Conservation (phyloP, 2,113 vertebrate species). For the Bostrychus sinensis region DNA sequence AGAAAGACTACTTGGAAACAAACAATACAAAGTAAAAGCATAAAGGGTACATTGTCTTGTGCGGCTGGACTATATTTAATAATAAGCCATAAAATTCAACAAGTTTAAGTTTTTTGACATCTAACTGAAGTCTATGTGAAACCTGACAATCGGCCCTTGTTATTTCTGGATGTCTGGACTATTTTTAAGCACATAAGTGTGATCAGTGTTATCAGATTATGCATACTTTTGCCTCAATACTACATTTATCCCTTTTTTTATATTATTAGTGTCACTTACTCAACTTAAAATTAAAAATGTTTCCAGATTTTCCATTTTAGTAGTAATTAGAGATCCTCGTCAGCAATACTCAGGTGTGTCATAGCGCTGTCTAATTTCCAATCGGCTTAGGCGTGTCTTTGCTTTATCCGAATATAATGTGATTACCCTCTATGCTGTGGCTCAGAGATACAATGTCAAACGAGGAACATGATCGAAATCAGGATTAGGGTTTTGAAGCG, state of each 20-base stretch:
- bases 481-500: slow-evolving; percentile 30
- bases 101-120: no score
- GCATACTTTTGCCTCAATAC: not conserved
- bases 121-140: slow-evolving; percentile 13
- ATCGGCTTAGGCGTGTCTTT: slow-evolving; percentile 22
- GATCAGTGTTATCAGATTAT: slow-evolving; percentile 18
- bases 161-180: slow-evolving; percentile 38
- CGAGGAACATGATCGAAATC: slow-evolving; percentile 23
- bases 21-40: no score
- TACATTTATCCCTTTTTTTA: slow-evolving; percentile 1
- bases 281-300: slow-evolving; percentile 9
- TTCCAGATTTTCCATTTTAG: slow-evolving; percentile 18
- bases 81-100: no score
- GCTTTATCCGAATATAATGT: slow-evolving; percentile 25
- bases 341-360: slow-evolving; percentile 13
- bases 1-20: no score
- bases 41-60: no score
- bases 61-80: no score
- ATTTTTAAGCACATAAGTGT: slow-evolving; percentile 12
- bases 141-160: slow-evolving; percentile 18
- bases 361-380: slow-evolving; percentile 10
- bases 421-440: slow-evolving; percentile 21
- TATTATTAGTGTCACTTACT: not conserved
- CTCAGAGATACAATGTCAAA: slow-evolving; percentile 5
- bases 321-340: slow-evolving; percentile 22